Evolutionary conservation across 2,797 vertebrate species (phyloP), one percentile per base, ranked within the genome.

Genomic region (Coendou prehensilis): DNA sequence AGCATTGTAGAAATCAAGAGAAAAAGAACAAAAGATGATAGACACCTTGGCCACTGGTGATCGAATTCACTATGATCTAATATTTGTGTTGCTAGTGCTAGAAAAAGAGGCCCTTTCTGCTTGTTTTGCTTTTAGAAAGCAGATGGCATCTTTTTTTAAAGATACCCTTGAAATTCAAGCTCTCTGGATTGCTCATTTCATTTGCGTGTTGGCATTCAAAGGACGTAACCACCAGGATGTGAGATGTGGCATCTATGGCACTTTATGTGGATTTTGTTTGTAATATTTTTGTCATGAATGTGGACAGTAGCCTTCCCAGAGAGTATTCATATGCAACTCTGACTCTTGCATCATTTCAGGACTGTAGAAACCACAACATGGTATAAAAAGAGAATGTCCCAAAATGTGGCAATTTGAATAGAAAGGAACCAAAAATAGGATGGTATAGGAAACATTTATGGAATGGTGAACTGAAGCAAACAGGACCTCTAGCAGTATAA

Each of bases 221-320:
- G 84, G 63, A 52, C 87, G 80, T 96, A 96, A 96, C 96, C 81
- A 91, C 94, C 78, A 71, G 90, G 96, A 96, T 96, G 93, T 98
- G 98, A 96, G 96, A 97, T 97, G 96, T 89, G 97, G 96, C 84
- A 82, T 97, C 84, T 64, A 47, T 91, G 89, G 93, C 96, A 95
- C 95, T 98, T 87, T 91, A 93, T 94, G 96, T 97, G 96, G 96
- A 82, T 98, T 98, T 98, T 84, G 61, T 98, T 98, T 96, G 91
- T 97, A 97, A 81, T 97, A 97, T 98, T 98, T 98, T 98, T 98
- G 97, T 98, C 97, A 83, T 93, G 85, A 90, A 54, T 96, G 97
- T 98, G 91, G 90, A 93, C 85, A 71, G 96, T 95, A 95, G 92
- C 96, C 47, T 97, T 98, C 73, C 82, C 83, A 97, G 98, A 93